Evolutionary conservation across 2,113 vertebrate genomes (phyloP), one percentile per base, ranked within the genome.

Genomic region (Tinamus guttatus): DNA sequence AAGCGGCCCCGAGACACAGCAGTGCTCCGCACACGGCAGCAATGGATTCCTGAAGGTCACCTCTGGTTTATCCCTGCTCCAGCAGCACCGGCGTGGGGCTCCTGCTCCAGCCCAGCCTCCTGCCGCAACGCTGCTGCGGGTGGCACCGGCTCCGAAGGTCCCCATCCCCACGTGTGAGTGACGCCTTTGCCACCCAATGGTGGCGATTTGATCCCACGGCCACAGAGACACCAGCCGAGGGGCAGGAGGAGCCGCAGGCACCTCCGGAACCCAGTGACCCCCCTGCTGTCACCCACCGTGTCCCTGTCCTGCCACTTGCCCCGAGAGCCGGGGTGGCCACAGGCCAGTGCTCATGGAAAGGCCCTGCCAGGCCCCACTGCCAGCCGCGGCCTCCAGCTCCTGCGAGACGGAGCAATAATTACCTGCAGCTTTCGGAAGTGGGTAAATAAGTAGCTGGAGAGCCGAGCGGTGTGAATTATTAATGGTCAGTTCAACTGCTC

Each of bases 11-110:
- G 70, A n/a, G 91, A 79, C 78, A 7, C 74, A 58, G 78, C 84
- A 17, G n/a, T n/a, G n/a, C n/a, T n/a, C 80, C 81, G 60, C 92
- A 82, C 81, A 7, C 91, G 87, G 93, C 94, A 91, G 40, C 34
- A 76, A 81, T 80, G 87, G 85, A 91, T 95, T 41, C 74, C 79
- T 85, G 89, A 67, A 36, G 85, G 93, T 95, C 94, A 87, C 87
- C 85, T 87, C 11, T 15, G 64, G 95, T 95, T 94, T 95, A 85
- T 96, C 91, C 22, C 81, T 67, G 71, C 87, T 24, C 87, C n/a
- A n/a, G n/a, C n/a, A n/a, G n/a, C n/a, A n/a, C n/a, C n/a, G n/a
- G n/a, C n/a, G n/a, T n/a, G n/a, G n/a, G n/a, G n/a, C n/a, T n/a
- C n/a, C n/a, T n/a, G n/a, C n/a, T n/a, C n/a, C n/a, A n/a, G n/a